Base-by-base conservation (phyloP, 2,797 vertebrate genomes). In the Oryzias dopingdopingensis region DNA sequence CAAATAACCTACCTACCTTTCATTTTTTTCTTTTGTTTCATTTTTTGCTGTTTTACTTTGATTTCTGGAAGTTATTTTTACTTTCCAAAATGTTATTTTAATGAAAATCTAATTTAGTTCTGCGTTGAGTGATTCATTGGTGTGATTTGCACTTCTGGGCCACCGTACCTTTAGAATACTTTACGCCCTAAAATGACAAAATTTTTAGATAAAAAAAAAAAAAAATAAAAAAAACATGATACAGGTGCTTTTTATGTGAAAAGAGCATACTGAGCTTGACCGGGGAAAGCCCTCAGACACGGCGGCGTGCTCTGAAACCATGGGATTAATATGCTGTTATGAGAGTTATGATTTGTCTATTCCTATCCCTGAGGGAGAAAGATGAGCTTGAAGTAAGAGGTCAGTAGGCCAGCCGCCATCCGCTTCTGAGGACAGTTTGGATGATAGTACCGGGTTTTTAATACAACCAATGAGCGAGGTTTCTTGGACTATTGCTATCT, bases 261-360 rank as follows among this genome's bases (percentile, higher is more conserved):
- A 53, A 54, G 58, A 52, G 52, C 54, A 54, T 41, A 55, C 56
- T 17, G 42, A 69, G 72, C 72, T 74, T 72, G 67, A 79, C 76
- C 61, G 74, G 76, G 72, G 76, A 82, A 82, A 88, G 73, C 70
- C 72, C 20, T 73, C 65, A 24, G 51, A 60, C 32, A 37, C 10
- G 56, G 61, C 41, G 1, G 72, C 73, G 50, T 74, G 80, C n/a
- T 43, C 78, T 80, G 68, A 70, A 74, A 65, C 79, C 69, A 62
- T 56, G 56, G 80, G 84, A 84, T 87, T 87, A 86, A 86, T 85
- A 74, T 80, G 80, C 79, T 79, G 64, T 82, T 85, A 84, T 77
- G 67, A 74, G 79, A 63, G 72, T 66, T 84, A 77, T 81, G 74
- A 72, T 81, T 81, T 75, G 58, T 51, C 62, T 67, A 54, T 52